phyloP scores from a whole-genome alignment of 2,113 vertebrate genomes.

The Probosciger aterrimus region DNA sequence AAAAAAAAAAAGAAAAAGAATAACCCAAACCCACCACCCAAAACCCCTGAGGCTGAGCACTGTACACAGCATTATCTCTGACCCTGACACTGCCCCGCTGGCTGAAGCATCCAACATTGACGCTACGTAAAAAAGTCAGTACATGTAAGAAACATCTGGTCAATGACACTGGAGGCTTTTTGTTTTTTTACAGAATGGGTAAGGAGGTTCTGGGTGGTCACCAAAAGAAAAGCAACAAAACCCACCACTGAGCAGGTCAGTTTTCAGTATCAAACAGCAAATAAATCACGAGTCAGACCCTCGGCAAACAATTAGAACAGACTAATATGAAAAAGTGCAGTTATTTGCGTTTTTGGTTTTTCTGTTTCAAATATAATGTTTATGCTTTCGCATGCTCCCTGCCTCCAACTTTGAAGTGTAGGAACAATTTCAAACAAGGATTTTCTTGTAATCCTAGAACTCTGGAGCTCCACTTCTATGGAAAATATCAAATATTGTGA shows the following conservation, averaged over 20 bases:
- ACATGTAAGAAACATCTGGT: conserved; percentile 31
- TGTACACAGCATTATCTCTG: conserved; percentile 35
- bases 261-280: not conserved
- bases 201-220: conserved; percentile 16
- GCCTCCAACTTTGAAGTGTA: not conserved
- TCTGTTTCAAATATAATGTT: not conserved
- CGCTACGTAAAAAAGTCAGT: not conserved
- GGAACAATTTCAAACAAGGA: not conserved
- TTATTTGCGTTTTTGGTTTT: not conserved
- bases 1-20: not conserved
- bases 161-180: not conserved
- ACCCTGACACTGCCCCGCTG: conserved; percentile 8
- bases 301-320: not conserved
- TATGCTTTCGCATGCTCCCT: not conserved
- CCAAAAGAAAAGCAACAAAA: not conserved
- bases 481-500: conserved; percentile 26
- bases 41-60: not conserved
- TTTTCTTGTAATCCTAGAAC: conserved; percentile 28
- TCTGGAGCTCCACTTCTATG: not conserved
- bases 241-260: not conserved
- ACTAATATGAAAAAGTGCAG: not conserved
- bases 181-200: not conserved
- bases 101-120: conserved; percentile 29
- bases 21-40: not conserved
- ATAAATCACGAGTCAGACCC: not conserved